Evolutionary conservation across 2,113 vertebrate genomes (phyloP), one percentile per base, ranked within the genome.

Genomic region (Cyprinodon tularosa): DNA sequence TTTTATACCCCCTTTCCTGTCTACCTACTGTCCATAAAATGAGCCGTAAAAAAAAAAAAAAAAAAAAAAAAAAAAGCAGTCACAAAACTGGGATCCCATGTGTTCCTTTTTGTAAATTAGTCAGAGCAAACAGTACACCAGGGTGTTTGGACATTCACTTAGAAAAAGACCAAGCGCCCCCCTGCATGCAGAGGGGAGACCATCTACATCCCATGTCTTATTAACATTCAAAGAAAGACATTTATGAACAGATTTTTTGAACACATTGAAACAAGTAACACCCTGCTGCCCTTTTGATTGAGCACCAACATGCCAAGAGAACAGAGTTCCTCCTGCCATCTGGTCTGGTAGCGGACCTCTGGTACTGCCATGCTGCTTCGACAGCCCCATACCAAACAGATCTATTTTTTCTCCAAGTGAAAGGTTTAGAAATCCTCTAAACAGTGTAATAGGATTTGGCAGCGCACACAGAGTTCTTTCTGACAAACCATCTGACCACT

Each of bases 141-240:
- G 72, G 42, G 47, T 53, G 75, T 80, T 84, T 74, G 37, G 29
- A 80, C 77, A 85, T 77, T 68, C 50, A 76, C 81, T 85, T 57
- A 68, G 70, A 67, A 22, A 85, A 74, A 78, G 63, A 68, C 72
- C 36, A 76, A 79, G 76, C 53, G 71, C 67, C 70, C 74, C 68
- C 62, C 42, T 65, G 66, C 84, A 80, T 74, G 81, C 78, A 64
- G 63, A 78, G 80, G 59, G 77, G 62, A 83, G 84, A 62, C 47
- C 8, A 36, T 78, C 68, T 68, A 84, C 85, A 83, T 85, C 88
- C 84, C 81, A 67, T 76, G 76, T 84, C 72, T 80, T 88, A 89
- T 90, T 88, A 86, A 77, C 62, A 90, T 84, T 87, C 88, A 90
- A 86, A 90, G 82, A 79, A 61, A 80, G 63, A 84, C 62, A 71